Percentiles rank a stretch among this genome's conserved stretches.
Conservation (phyloP, 2,797 vertebrate genomes). For the Myripristis jacobus region DNA sequence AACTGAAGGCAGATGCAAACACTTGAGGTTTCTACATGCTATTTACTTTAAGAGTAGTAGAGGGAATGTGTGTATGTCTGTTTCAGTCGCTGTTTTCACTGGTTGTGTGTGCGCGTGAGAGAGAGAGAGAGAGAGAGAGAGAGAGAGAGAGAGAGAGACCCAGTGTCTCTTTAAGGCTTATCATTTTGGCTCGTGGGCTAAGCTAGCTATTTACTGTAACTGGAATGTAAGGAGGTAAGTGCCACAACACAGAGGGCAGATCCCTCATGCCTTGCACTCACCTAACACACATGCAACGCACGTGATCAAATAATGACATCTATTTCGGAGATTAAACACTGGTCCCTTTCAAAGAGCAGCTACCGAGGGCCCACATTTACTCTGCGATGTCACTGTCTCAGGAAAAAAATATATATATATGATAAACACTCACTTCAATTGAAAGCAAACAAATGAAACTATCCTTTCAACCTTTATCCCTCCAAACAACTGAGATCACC, state of each 20-base stretch:
- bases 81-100: slow-evolving; percentile 20
- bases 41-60: slow-evolving; percentile 40
- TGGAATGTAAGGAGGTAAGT: slow-evolving; percentile 78
- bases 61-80: slow-evolving; percentile 32
- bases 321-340: not conserved
- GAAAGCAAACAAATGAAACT: not conserved
- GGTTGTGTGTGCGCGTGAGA: not conserved
- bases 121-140: not conserved
- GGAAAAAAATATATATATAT: slow-evolving; percentile 11
- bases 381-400: slow-evolving; percentile 6
- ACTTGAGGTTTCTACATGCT: slow-evolving; percentile 27
- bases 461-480: slow-evolving; percentile 40
- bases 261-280: slow-evolving; percentile 38
- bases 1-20: slow-evolving; percentile 38
- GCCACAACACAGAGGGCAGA: slow-evolving; percentile 66
- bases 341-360: not conserved
- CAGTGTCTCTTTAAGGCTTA: slow-evolving; percentile 79
- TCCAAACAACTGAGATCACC: slow-evolving; percentile 44
- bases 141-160: slow-evolving; percentile 37
- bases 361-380: not conserved
- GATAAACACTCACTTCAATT: not conserved
- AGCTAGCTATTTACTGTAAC: slow-evolving; percentile 78
- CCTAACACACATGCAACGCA: slow-evolving; percentile 37
- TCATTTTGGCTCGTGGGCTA: slow-evolving; percentile 75
- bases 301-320: not conserved